A percentile compares a stretch with the other conserved stretches of the same genome.
These are phyloP conservation scores for Brachionus asplanchnoidis DNA, from an alignment of 1,140 invertebrate genomes.

Conservation along the genomic window DNA sequence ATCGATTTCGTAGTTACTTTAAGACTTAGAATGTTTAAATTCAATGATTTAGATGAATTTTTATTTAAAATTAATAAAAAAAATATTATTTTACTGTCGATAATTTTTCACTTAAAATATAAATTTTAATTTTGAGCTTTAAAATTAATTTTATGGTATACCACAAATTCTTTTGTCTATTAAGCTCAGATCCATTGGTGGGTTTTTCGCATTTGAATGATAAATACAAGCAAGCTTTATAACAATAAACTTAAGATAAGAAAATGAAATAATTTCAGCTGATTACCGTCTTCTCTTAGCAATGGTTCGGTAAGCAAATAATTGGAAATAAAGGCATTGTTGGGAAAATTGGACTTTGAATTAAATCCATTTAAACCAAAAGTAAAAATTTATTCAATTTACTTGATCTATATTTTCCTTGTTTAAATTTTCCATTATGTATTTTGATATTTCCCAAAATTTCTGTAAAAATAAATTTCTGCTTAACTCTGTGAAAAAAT, in stretches of 20 bases:
- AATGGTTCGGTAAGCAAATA: slow-evolving; percentile 2
- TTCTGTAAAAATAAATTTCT: neutral
- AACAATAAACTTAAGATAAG: neutral
- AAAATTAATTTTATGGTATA: neutral
- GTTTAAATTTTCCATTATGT: neutral
- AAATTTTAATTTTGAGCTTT: neutral
- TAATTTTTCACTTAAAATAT: neutral
- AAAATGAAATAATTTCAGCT: neutral
- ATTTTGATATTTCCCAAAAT: slow-evolving; percentile 31
- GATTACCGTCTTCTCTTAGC: neutral
- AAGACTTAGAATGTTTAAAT: no score
- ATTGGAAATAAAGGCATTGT: neutral
- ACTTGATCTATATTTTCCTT: neutral
- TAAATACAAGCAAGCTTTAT: neutral
- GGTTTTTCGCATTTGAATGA: neutral
- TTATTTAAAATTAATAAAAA: no score
- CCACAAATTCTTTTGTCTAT: neutral
- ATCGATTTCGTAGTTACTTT: neutral
- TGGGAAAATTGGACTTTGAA: neutral
- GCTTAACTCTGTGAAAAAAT: neutral
- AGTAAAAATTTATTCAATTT: neutral
- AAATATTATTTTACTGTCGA: no score
- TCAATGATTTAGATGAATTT: no score
- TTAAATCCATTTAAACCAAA: neutral
- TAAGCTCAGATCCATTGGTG: neutral